Evolutionary conservation across 2,113 vertebrate species (phyloP), one percentile per base, ranked within the genome.

Genomic region (Sebastes fasciatus): DNA sequence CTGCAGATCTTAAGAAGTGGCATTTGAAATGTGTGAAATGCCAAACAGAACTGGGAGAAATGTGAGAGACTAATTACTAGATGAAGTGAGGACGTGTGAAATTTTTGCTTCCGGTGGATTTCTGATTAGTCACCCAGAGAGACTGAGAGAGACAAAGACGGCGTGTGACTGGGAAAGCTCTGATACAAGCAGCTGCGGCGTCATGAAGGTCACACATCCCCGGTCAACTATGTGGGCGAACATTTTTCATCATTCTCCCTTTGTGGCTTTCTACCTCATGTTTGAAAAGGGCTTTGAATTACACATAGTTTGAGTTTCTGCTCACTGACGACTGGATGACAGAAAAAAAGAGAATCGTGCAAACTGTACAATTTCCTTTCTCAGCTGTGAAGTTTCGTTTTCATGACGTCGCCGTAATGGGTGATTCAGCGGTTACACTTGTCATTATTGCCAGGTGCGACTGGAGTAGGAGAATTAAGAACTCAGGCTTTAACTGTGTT

Each of bases 111-210:
- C 79, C 11, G 23, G 54, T 13, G 58, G 54, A 84, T 85, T 85
- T 89, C 81, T 3, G 45, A 84, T 90, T 72, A 74, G 65, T 90
- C 88, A 88, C n/a, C 21, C 34, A n/a, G 21, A 40, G 34, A 77
- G 46, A 75, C 34, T 13, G 13, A 46, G 45, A 23, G 40, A 73
- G 65, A 83, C 61, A 73, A 72, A 74, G 63, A 23, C n/a, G 0
- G 9, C 5, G 48, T 14, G 21, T 70, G 40, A 58, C 52, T 14
- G 60, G 58, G 45, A 67, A 75, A 60, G 19, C 63, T 63, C 5
- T 9, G 9, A 82, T 55, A 43, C 64, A 68, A 64, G 42, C 77
- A 77, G 64, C 74, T 46, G 67, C 61, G 55, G 74, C 77, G 12
- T 82, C 80, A 71, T 51, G 55, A 88, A 88, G 83, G 86, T 78